Evolutionary conservation across 1,140 invertebrate genomes (phyloP), one percentile per base, ranked within the genome.

Genomic region (Harpegnathos saltator): DNA sequence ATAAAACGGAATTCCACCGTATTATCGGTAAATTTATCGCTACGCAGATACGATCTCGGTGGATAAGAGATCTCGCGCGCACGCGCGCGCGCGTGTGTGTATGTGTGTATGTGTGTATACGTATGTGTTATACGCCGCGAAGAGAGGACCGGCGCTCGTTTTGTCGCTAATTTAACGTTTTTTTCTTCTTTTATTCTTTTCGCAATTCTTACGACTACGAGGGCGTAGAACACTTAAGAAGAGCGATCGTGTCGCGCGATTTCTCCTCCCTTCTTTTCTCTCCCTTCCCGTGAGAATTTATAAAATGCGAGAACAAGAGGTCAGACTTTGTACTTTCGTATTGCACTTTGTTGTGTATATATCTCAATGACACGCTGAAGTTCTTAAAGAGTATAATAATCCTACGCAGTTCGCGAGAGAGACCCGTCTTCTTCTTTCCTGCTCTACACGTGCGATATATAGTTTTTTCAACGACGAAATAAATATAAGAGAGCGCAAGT

Each of bases 331-430:
- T 90, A 90, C 86, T 91, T 91, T 88, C 75, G 91, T 85, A 90
- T 91, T 93, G 89, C 91, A 92, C 90, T 91, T 91, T 89, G 69
- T 88, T 89, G 59, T 78, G 58, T 83, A 84, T 91, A 84, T 91
- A 89, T 89, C 89, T 88, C 50, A 89, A 89, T 89, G 87, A 88
- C 88, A 85, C 84, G 84, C 65, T 84, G 86, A n/a, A 83, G 89
- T 90, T 69, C 86, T 92, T 83, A 88, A 44, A 89, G 78, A 82
- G 85, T 89, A 88, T 71, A 77, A 82, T 87, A 87, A 84, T 90
- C 68, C 54, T 81, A 87, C 78, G 84, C 74, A 66, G 52, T 84
- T 44, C 38, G 38, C 38, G 84, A 89, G 73, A 85, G 38, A 44
- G 0, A 44, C 38, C 38, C 83, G 29, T 50, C 29, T 33, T 33